phyloP scores from a whole-genome alignment of 1,140 invertebrate genomes.

The Trigoniulus corallinus region DNA sequence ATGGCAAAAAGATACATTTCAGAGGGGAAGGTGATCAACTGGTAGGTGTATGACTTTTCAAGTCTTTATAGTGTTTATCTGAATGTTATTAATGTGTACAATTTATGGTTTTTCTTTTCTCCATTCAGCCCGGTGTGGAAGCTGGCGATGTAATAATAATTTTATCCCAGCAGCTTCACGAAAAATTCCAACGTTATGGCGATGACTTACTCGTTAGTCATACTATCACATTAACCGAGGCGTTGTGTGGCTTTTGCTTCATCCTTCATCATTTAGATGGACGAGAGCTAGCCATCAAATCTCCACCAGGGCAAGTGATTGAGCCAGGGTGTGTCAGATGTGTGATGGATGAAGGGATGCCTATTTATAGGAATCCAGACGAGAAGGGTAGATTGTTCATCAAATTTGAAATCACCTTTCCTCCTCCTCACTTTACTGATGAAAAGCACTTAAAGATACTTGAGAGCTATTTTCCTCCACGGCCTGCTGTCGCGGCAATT shows the following conservation, averaged over 20 bases:
- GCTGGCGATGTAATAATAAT: conserved; percentile 39
- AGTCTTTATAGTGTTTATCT: not conserved
- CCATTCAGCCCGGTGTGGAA: conserved; percentile 32
- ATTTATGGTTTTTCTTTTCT: not conserved
- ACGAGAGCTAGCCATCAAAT: conserved; percentile 51
- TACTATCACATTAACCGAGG: conserved; percentile 34
- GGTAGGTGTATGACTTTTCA: conserved; percentile 20
- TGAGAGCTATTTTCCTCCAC: conserved; percentile 48
- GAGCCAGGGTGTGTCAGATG: conserved; percentile 36
- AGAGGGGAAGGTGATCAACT: conserved; percentile 39
- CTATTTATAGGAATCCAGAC: conserved; percentile 50
- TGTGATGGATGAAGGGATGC: conserved; percentile 38
- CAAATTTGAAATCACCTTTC: conserved; percentile 69
- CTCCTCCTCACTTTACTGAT: conserved; percentile 55
- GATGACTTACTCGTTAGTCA: conserved; percentile 24
- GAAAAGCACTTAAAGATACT: conserved; percentile 42
- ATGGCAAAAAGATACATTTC: conserved; percentile 34
- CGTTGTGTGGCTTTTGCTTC: conserved; percentile 39
- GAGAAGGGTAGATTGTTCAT: conserved; percentile 76
- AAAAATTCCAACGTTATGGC: conserved; percentile 29
- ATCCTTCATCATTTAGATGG: conserved; percentile 67
- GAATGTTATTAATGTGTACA: no score
- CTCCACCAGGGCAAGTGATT: conserved; percentile 52
- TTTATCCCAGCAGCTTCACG: conserved; percentile 36
- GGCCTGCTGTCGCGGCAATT: conserved; percentile 45